Evolutionary conservation across 2,113 vertebrate genomes (phyloP), one percentile per base, ranked within the genome.

Genomic region (Himantopus leucocephalus): DNA sequence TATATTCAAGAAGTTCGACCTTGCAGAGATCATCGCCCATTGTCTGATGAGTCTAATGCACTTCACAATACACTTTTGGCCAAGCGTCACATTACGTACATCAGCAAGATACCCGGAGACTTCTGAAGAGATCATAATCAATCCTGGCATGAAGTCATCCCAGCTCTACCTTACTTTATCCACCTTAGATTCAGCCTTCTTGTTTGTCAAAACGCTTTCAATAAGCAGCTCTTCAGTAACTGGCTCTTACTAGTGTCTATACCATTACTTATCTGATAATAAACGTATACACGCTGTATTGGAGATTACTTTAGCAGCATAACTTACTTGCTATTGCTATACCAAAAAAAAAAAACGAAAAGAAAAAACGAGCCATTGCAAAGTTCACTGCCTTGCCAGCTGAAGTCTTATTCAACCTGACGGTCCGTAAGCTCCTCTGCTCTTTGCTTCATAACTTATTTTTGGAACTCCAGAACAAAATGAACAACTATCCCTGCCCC

Each of bases 301-400:
- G 7, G 34, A 85, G 35, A 12, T 29, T 12, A 64, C 23, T 48
- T 39, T 14, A 0, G 1, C 52, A 72, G 16, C 0, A 0, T 32
- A 48, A 71, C 9, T 78, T 48, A 32, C 32, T 50, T 64, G 45
- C 56, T 59, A 30, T 20, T 41, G 41, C 73, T 64, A 8, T 5
- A 43, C 24, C 12, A 48, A 34, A 83, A 73, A n/a, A 45, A 72
- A 53, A 47, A 34, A 75, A n/a, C n/a, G 56, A 45, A 45, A 71
- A 53, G 10, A 56, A 39, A 39, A 48, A 8, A 34, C 17, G 43
- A 74, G 56, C 45, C 37, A 27, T 23, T 50, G 37, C 22, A 14
- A 68, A 80, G 64, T 58, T 87, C 67, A 60, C 63, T 27, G 80
- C 67, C 89, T 45, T 70, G 39, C 35, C 84, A 58, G 5, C 24